Conservation (phyloP, 2,797 vertebrate genomes). For the Masticophis lateralis region DNA sequence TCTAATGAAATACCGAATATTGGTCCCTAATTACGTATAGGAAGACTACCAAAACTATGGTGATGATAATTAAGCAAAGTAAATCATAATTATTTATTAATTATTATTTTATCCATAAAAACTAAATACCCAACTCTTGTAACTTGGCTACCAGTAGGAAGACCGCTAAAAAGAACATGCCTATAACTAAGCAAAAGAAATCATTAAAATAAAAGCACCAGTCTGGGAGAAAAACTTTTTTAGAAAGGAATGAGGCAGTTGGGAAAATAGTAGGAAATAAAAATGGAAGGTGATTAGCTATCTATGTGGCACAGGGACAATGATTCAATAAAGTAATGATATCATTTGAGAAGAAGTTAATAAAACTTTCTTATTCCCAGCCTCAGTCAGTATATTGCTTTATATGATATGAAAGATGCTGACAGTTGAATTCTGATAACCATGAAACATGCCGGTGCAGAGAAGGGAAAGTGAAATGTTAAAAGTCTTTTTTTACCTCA, state of each 20-base stretch:
- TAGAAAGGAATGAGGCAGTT: not conserved
- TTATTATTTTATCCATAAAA: not conserved
- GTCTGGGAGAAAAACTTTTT: not conserved
- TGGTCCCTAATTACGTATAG: not conserved
- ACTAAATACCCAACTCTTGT: not conserved
- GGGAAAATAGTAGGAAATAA: constrained; percentile 8
- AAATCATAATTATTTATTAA: not conserved
- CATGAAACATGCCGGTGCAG: constrained; percentile 1
- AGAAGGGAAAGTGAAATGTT: constrained; percentile 1
- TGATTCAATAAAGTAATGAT: not conserved
- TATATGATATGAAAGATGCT: not conserved
- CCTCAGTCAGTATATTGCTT: not conserved
- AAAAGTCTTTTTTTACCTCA: not conserved
- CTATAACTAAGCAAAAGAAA: not conserved
- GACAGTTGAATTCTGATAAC: constrained; percentile 14
- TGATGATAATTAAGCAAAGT: not conserved
- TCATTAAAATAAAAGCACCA: not conserved
- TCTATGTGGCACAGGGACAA: not conserved
- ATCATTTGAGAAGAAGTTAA: not conserved
- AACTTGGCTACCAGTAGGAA: not conserved
- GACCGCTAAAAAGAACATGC: not conserved
- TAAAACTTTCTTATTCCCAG: not conserved
- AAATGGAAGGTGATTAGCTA: not conserved
- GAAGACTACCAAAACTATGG: not conserved
- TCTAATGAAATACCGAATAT: not conserved